Base-by-base conservation (phyloP, 2,888 invertebrate genomes). In the Mimachlamys varia region DNA sequence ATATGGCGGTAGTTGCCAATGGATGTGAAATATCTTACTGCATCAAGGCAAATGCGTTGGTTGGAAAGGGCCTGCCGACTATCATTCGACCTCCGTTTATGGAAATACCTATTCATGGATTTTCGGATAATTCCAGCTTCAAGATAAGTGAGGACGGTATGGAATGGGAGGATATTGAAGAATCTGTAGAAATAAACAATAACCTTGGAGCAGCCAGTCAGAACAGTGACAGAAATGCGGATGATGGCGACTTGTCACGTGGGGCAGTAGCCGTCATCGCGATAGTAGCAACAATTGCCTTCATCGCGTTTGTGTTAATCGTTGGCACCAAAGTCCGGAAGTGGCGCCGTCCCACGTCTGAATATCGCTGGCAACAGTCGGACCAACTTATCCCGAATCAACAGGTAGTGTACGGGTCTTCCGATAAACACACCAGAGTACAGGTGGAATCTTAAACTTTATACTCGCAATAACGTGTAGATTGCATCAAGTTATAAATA, bases 61-160 rank as follows among this genome's bases (percentile, higher is more conserved):
- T 94, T 0, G 92, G 91, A 1, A 90, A 92, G n/a, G 92, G 93
- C 27, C 92, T 95, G n/a, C 95, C 94, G 17, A 90, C 90, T 7
- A 89, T 96, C n/a, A 93, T 93, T 38, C 90, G 94, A 53, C 95
- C 95, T n/a, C 95, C 95, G 22, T 95, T 94, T 89, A 93, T 94
- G 91, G 89, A 90, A 50, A 90, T 92, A 0, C 93, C 94, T 0
- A 88, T 89, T 50, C 88, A 92, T 19, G 90, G 53, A 2, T 88
- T 49, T n/a, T 38, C 55, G 13, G 87, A 90, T 27, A 76, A 76
- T 76, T 76, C 76, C 27, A 76, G 33, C 27, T 33, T 76, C 76
- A 76, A 90, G 4, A 87, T 90, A n/a, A 90, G 89, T 37, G 87
- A 91, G 5, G 89, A 90, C 27, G 91, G 90, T 49, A 58, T 89